phyloP scores from a whole-genome alignment of 2,113 vertebrate genomes.

The Helogale parvula region DNA sequence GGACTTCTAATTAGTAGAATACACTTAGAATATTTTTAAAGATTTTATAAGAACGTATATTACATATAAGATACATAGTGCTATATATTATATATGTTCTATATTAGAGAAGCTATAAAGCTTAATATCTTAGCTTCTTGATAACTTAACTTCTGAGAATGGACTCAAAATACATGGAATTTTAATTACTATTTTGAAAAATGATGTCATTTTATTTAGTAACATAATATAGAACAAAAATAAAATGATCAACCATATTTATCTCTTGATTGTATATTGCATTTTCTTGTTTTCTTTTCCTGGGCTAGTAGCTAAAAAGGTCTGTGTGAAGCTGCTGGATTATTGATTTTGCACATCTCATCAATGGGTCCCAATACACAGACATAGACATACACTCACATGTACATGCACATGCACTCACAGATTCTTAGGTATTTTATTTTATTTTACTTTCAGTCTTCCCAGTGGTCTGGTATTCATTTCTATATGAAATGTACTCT shows the following conservation, averaged over 20 bases:
- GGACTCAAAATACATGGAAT: background rate
- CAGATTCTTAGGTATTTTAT: conserved; percentile 44
- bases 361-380: background rate
- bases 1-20: conserved; percentile 13
- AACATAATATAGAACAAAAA: background rate
- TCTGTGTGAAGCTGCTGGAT: background rate
- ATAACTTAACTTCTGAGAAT: background rate
- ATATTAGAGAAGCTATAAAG: background rate
- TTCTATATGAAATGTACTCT: conserved; percentile 58
- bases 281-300: background rate
- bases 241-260: background rate
- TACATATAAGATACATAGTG: background rate
- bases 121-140: background rate
- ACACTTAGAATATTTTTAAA: conserved; percentile 12
- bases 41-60: background rate
- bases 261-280: background rate
- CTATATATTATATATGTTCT: background rate
- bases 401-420: background rate
- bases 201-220: background rate
- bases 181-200: background rate
- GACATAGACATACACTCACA: background rate
- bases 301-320: background rate
- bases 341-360: background rate
- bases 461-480: conserved; percentile 24
- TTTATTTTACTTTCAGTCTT: conserved; percentile 20